Conservation (phyloP, 2,888 invertebrate genomes). For the Acanthosepion pharaonis region DNA sequence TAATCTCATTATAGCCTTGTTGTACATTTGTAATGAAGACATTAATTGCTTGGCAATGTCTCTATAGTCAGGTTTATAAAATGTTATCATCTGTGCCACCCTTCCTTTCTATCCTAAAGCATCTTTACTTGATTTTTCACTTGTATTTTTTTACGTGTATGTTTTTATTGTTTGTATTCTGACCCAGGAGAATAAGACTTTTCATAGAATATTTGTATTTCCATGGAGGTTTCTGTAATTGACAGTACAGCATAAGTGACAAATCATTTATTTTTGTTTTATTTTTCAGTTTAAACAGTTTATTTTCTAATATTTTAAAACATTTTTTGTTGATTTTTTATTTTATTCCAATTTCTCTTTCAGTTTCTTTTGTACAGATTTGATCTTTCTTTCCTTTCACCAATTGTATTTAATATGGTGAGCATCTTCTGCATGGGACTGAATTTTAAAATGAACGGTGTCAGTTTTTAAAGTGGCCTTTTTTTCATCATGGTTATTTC, state of each 20-base stretch:
- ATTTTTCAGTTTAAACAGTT: neutral
- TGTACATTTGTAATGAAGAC: neutral
- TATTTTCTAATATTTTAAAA: neutral
- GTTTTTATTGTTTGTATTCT: neutral
- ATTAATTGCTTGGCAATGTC: conserved; percentile 21
- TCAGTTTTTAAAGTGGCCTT: neutral
- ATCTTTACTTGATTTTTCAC: neutral
- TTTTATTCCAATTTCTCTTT: neutral
- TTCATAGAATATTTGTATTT: neutral
- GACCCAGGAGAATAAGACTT: neutral
- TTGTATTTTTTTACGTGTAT: neutral
- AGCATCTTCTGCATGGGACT: neutral
- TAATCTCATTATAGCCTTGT: neutral
- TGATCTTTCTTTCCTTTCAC: neutral
- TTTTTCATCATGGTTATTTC: neutral
- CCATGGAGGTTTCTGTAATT: conserved; percentile 7
- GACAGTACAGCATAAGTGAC: neutral
- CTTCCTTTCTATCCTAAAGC: neutral
- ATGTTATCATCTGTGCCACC: neutral
- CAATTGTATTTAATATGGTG: neutral
- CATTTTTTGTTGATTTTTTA: neutral
- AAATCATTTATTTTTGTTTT: neutral
- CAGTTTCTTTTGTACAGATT: neutral
- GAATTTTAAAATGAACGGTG: neutral
- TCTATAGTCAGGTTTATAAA: neutral